phyloP scores from a whole-genome alignment of 2,888 invertebrate genomes.

The Automeris io region DNA sequence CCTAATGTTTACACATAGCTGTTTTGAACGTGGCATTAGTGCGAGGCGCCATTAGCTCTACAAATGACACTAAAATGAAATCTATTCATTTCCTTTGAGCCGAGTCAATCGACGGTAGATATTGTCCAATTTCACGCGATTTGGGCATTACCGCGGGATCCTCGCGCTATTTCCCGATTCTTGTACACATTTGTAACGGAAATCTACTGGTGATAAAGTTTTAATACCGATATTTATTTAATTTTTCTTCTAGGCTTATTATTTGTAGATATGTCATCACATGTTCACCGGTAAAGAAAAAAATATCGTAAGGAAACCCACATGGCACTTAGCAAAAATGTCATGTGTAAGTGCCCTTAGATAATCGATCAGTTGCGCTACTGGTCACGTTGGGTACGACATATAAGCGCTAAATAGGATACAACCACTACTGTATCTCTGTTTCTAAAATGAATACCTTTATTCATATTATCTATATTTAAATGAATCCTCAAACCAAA shows the following conservation, averaged over 20 bases:
- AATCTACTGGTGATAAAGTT: too few species aligned
- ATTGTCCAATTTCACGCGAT: conserved; percentile 74
- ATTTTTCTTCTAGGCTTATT: neutral
- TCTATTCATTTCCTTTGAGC: conserved; percentile 74
- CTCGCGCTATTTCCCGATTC: conserved; percentile 27
- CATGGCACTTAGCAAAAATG: too few species aligned
- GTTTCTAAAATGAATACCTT: neutral
- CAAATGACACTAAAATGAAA: conserved; percentile 77
- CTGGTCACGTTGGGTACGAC: too few species aligned
- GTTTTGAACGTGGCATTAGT: conserved; percentile 52
- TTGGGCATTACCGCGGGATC: conserved; percentile 52
- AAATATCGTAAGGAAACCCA: too few species aligned
- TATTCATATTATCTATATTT: neutral
- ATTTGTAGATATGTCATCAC: neutral
- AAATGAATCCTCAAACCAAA: neutral
- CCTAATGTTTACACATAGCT: conserved; percentile 36
- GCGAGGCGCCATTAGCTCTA: conserved; percentile 67
- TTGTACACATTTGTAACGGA: conserved; percentile 26
- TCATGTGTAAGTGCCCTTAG: too few species aligned
- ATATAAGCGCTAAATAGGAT: too few species aligned
- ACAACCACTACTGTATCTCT: too few species aligned
- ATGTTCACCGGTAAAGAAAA: too few species aligned
- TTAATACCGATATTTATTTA: neutral
- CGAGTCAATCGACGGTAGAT: conserved; percentile 68
- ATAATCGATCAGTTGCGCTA: too few species aligned